Percentiles rank a stretch among this genome's conserved stretches.
Evolutionary conservation across 2,888 invertebrate species (phyloP).

Genomic region (Lasioglossum leucozonium): DNA sequence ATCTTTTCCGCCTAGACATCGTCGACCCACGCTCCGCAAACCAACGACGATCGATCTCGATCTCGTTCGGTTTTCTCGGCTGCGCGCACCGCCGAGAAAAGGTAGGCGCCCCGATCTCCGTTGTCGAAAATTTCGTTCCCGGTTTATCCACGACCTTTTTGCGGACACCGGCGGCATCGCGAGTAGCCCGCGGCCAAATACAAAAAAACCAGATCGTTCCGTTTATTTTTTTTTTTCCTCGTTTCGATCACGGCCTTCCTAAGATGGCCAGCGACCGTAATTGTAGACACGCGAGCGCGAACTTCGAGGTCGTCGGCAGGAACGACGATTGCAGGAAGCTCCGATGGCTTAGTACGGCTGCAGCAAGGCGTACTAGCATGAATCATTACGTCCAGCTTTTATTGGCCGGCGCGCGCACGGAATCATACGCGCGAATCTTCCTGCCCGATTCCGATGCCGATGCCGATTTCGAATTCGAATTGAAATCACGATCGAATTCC

Average conservation of each 20-base stretch:
- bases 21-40: conserved; percentile 22
- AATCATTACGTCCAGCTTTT: conserved; percentile 56
- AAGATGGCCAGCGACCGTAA: conserved; percentile 71
- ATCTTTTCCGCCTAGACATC: conserved; percentile 28
- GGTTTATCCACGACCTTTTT: conserved; percentile 3
- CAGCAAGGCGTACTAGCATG: conserved; percentile 59
- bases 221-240: conserved; percentile 31
- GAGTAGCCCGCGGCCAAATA: not conserved
- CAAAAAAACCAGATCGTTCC: conserved; percentile 35
- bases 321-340: conserved; percentile 65
- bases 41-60: not conserved
- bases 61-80: not conserved
- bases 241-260: conserved; percentile 61
- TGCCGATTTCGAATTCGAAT: not conserved
- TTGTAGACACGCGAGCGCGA: conserved; percentile 60
- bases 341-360: conserved; percentile 58
- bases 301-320: conserved; percentile 61
- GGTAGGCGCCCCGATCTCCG: not conserved
- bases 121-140: not conserved
- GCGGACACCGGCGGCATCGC: not conserved
- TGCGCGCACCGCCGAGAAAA: not conserved
- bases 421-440: conserved; percentile 35
- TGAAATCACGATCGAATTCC: not conserved
- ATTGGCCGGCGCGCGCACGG: conserved; percentile 47
- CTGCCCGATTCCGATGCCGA: not conserved